phyloP scores from a whole-genome alignment of 1,140 invertebrate genomes.

The Trinorchestia longiramus region DNA sequence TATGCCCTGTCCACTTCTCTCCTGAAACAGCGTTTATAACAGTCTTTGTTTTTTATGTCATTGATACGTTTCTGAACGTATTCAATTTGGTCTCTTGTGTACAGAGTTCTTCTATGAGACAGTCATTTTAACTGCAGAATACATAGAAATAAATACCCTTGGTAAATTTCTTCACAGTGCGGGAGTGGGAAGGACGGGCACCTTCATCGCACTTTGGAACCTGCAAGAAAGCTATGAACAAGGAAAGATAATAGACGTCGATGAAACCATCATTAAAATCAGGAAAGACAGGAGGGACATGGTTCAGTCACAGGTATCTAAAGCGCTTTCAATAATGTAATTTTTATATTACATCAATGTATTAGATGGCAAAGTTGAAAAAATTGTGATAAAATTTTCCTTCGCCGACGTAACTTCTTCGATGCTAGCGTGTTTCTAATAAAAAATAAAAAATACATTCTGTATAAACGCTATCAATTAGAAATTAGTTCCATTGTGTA shows the following conservation, averaged over 20 bases:
- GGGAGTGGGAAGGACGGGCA: slow-evolving; percentile 44
- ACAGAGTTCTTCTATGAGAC: no score
- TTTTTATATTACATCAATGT: not conserved
- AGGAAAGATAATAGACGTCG: not conserved
- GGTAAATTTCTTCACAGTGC: slow-evolving; percentile 12
- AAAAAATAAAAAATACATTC: not conserved
- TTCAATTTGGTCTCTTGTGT: no score
- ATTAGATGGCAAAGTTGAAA: not conserved
- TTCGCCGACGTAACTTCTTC: not conserved
- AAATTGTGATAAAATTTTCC: not conserved
- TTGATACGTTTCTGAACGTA: no score
- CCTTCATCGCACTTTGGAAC: slow-evolving; percentile 52
- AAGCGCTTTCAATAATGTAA: not conserved
- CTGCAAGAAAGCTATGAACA: not conserved
- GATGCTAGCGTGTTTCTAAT: not conserved
- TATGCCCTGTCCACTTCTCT: no score
- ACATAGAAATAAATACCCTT: not conserved
- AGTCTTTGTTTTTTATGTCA: no score
- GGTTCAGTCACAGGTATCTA: slow-evolving; percentile 31
- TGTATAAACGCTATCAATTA: no score
- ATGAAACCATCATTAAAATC: slow-evolving; percentile 2
- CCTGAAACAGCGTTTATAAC: no score
- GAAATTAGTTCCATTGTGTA: no score
- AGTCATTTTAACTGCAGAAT: no score
- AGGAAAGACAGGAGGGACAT: not conserved